Evolutionary conservation across 2,888 invertebrate genomes (phyloP), one percentile per base, ranked within the genome.

Genomic region (Dromius quadrimaculatus): DNA sequence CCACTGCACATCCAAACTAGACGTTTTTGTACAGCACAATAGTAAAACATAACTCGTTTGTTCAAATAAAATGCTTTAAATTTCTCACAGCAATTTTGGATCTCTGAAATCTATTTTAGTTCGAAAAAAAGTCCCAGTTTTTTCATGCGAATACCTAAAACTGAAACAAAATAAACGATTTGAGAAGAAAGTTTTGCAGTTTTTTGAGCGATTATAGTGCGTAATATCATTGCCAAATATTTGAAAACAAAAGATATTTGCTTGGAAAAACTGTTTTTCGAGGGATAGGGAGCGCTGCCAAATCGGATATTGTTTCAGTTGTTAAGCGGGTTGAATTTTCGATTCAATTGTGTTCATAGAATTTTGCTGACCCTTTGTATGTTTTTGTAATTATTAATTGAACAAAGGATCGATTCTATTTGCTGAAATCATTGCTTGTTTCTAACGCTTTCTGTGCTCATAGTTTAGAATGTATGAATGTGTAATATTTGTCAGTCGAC

Each of bases 351-450:
- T 62, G 62, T 62, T 41, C 62, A 62, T 23, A 41, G 62, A 41
- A 41, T 62, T 62, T 62, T 62, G 62, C 62, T 62, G 62, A 62
- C 41, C 62, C 41, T 41, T 36, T 62, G 62, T 62, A 11, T 62
- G 41, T 41, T 41, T 62, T 41, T 41, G 62, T 41, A 62, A 62
- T 62, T 62, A 62, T 41, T 62, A 62, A 62, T 62, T 62, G 41
- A 41, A 41, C 22, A 41, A 62, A 41, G 34, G 23, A 41, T 41
- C 23, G 41, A 41, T 62, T 62, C 11, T 62, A 38, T 62, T 62
- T 62, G 23, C 15, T 62, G n/a, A 41, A 62, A 62, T 54, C 28
- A 54, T 54, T 28, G 6, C 50, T n/a, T n/a, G n/a, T n/a, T n/a
- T n/a, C n/a, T n/a, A n/a, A n/a, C n/a, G n/a, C n/a, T n/a, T n/a